Evolutionary conservation across 2,797 vertebrate species (phyloP), one percentile per base, ranked within the genome.

Genomic region (Falco cherrug): DNA sequence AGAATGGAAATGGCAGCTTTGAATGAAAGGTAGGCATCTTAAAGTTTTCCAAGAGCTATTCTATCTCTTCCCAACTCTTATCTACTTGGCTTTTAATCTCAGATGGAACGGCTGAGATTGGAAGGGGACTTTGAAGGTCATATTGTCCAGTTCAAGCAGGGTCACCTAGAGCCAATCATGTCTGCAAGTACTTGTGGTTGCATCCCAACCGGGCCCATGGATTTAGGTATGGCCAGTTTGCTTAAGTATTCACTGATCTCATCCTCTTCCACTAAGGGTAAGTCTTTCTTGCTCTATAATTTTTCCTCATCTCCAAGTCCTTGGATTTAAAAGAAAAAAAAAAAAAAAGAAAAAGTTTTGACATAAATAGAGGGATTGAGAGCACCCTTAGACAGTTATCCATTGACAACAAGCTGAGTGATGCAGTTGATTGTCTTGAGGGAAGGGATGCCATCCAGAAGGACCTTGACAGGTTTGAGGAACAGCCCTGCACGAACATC

Each of bases 331-430:
- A 11, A 29, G 5, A 8, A 5, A 31, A n/a, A 28, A n/a, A 25
- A 24, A 2, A 11, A 29, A 6, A 20, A 17, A n/a, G 29, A 9
- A 6, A 10, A 17, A 5, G 1, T 50, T 48, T 37, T 70, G 4
- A 20, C 15, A 24, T 3, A 41, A 14, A 33, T 50, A 56, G 19
- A 13, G 25, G 6, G 28, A 60, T 47, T 65, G 21, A 65, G 6
- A 10, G 7, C 11, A 41, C 33, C 16, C 35, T 74, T 45, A 51
- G 29, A 65, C 45, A 47, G 4, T 10, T 51, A 41, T 33, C 29
- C 0, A 2, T 3, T 65, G 56, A 37, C 11, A 29, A 6, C 28
- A 77, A 51, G 25, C 6, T 59, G 73, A 45, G 39, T n/a, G 13
- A 28, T 51, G 33, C 12, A 51, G 17, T 19, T 75, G 13, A 31